Percentiles rank a stretch among this genome's conserved stretches.
These are phyloP conservation scores for Epirrhoe tristata DNA, from an alignment of 2,888 invertebrate species.

Conservation along the genomic window DNA sequence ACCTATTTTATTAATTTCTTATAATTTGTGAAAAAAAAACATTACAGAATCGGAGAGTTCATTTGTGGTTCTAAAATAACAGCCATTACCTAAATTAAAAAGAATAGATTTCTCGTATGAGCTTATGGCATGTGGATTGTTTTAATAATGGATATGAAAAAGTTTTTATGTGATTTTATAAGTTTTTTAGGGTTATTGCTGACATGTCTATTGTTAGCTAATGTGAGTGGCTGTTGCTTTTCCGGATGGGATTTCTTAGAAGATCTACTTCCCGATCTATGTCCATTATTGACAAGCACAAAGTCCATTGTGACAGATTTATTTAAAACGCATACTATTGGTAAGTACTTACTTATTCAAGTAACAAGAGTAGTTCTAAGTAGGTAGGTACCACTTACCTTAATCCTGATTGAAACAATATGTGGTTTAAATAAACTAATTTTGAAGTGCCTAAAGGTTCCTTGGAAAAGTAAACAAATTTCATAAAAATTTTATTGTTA, in stretches of 20 bases:
- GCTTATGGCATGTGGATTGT: slow-evolving; percentile 32
- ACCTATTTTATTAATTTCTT: slow-evolving; percentile 23
- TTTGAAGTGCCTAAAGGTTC: too few relatives aligned
- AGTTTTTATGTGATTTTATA: slow-evolving; percentile 47
- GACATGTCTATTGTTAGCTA: slow-evolving; percentile 52
- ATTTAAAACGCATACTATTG: slow-evolving; percentile 56
- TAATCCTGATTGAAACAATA: too few relatives aligned
- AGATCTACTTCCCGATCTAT: slow-evolving; percentile 63
- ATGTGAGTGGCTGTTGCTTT: slow-evolving; percentile 62
- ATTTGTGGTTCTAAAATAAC: not conserved
- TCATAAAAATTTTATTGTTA: too few relatives aligned
- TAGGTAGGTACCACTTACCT: too few relatives aligned
- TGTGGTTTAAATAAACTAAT: too few relatives aligned
- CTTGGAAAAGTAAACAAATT: too few relatives aligned
- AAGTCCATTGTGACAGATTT: slow-evolving; percentile 62
- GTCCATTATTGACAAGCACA: slow-evolving; percentile 65
- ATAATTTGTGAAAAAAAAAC: not conserved
- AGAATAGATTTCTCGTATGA: slow-evolving; percentile 23
- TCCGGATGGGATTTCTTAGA: slow-evolving; percentile 67
- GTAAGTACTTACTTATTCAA: slow-evolving; percentile 53
- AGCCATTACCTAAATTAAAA: slow-evolving; percentile 34
- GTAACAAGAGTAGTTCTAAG: not conserved
- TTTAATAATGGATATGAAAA: slow-evolving; percentile 50
- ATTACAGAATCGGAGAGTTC: slow-evolving; percentile 16
- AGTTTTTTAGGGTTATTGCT: slow-evolving; percentile 51